phyloP scores from a whole-genome alignment of 2,888 invertebrate genomes.

The Xestia ashworthii region DNA sequence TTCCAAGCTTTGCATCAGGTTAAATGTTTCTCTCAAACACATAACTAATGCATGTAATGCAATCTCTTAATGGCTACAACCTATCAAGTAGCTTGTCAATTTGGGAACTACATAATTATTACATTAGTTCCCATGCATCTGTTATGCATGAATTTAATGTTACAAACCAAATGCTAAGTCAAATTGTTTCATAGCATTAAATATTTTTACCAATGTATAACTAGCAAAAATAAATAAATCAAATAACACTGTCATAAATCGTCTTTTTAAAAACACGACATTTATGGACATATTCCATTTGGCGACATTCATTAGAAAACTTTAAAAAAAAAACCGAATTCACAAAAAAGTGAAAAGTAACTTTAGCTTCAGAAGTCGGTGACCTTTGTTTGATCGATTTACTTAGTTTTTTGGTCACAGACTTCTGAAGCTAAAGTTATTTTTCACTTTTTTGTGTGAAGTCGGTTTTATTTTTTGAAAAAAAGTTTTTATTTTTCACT shows the following conservation, averaged over 20 bases:
- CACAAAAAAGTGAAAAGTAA: no score
- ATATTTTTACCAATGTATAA: slow-evolving; percentile 90
- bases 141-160: slow-evolving; percentile 83
- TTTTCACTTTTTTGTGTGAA: no score
- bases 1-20: slow-evolving; percentile 82
- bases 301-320: not conserved
- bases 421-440: no score
- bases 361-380: no score
- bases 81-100: slow-evolving; percentile 71
- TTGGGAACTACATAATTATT: slow-evolving; percentile 69
- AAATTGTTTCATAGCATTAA: slow-evolving; percentile 89
- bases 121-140: slow-evolving; percentile 78
- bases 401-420: no score
- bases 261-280: slow-evolving; percentile 32
- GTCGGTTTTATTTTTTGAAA: no score
- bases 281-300: not conserved
- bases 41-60: slow-evolving; percentile 76
- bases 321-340: no score
- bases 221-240: slow-evolving; percentile 90
- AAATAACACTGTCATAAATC: slow-evolving; percentile 84
- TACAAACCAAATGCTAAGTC: slow-evolving; percentile 89
- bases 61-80: slow-evolving; percentile 67
- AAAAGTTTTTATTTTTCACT: no score
- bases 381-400: no score
- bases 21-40: slow-evolving; percentile 72